Percentiles rank a stretch among this genome's conserved stretches.
phyloP scores from a whole-genome alignment of 2,113 vertebrate genomes.

The Zapornia atra region DNA sequence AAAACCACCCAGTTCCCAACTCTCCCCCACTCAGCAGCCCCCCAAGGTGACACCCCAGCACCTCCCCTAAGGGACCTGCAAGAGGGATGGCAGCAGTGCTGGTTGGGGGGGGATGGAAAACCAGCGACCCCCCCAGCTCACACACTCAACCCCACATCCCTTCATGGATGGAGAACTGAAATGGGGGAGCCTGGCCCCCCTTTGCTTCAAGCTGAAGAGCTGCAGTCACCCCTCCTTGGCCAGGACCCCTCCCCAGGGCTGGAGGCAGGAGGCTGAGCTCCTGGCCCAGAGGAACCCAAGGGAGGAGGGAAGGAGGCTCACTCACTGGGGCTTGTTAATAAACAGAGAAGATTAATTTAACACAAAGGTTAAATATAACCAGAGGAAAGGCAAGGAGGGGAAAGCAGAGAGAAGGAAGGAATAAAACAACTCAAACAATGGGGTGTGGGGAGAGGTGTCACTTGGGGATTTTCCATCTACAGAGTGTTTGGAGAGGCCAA shows the following conservation, averaged over 20 bases:
- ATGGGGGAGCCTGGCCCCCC: background rate
- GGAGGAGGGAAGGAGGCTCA: background rate
- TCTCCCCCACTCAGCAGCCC: background rate
- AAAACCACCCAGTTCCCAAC: background rate
- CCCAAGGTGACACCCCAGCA: background rate
- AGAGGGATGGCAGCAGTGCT: rapidly evolving
- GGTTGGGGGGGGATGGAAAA: background rate
- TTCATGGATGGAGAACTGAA: background rate
- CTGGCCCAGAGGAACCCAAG: background rate
- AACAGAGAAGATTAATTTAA: conserved; percentile 63
- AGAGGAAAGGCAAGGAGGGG: background rate
- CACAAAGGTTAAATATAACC: conserved; percentile 62
- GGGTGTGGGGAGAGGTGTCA: background rate
- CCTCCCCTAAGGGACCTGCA: background rate
- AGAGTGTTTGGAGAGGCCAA: background rate
- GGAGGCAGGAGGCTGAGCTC: background rate
- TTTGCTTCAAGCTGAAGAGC: background rate
- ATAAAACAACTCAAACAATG: conserved; percentile 25
- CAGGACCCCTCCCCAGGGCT: background rate
- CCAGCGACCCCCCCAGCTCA: background rate
- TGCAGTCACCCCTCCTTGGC: background rate
- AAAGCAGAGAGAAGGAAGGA: background rate
- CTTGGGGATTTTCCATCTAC: conserved; percentile 31
- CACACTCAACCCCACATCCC: rapidly evolving
- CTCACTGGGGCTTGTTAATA: conserved; percentile 30